Percentiles rank a stretch among this genome's conserved stretches.
These are phyloP conservation scores for Enteromius trimaculatus DNA, from an alignment of 2,797 vertebrate species.

Conservation along the genomic window DNA sequence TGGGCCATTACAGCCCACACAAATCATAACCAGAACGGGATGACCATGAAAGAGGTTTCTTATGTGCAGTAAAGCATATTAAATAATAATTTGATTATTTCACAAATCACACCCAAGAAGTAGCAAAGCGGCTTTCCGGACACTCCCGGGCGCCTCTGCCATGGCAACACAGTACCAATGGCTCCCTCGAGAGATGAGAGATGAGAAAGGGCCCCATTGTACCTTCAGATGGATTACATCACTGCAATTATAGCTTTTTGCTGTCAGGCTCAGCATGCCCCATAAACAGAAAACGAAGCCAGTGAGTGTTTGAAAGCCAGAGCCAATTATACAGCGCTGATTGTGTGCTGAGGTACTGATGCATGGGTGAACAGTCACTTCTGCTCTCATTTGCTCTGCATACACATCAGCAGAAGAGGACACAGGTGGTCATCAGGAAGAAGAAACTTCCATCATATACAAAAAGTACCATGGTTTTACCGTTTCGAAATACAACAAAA, in stretches of 20 bases:
- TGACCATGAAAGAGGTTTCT: neutral
- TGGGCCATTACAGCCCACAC: slow-evolving; percentile 16
- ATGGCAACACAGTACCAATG: slow-evolving; percentile 43
- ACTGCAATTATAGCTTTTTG: slow-evolving; percentile 50
- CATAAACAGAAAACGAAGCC: slow-evolving; percentile 32
- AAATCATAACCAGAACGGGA: neutral
- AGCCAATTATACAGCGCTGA: slow-evolving; percentile 33
- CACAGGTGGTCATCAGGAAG: neutral
- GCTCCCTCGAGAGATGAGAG: slow-evolving; percentile 11
- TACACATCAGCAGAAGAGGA: neutral
- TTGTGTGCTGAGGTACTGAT: slow-evolving; percentile 32
- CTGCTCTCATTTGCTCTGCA: neutral
- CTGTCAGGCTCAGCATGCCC: slow-evolving; percentile 16
- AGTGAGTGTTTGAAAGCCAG: slow-evolving; percentile 21
- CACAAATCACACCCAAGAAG: neutral
- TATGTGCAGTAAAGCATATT: slow-evolving; percentile 3
- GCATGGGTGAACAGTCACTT: neutral
- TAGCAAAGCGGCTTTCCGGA: neutral
- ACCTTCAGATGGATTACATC: slow-evolving; percentile 51
- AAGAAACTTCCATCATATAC: neutral
- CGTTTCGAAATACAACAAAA: neutral
- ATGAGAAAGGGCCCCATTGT: slow-evolving; percentile 47
- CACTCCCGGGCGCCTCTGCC: slow-evolving; percentile 30
- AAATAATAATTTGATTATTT: slow-evolving; percentile 8
- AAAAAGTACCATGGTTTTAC: neutral